Conservation (phyloP, 2,113 vertebrate genomes). For the Actenoides lindsayi region DNA sequence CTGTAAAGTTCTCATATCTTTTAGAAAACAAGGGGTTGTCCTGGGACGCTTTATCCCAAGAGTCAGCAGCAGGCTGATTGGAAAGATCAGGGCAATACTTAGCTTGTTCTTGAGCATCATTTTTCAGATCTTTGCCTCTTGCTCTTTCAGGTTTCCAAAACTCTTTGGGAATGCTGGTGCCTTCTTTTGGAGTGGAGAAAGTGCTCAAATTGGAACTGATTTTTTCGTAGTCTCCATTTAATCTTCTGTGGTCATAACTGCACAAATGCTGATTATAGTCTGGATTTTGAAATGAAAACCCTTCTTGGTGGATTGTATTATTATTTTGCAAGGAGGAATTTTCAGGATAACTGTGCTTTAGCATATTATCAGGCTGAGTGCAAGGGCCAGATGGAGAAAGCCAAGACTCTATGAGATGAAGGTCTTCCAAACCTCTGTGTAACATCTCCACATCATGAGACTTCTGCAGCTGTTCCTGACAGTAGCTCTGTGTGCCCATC, state of each 20-base stretch:
- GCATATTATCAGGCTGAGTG: background rate
- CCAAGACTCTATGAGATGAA: conserved; percentile 60
- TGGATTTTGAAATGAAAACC: background rate
- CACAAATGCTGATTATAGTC: background rate
- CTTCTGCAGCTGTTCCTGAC: conserved; percentile 3
- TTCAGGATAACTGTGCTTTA: background rate
- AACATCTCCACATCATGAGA: conserved; percentile 26
- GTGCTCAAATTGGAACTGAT: background rate
- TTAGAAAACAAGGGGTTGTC: conserved; percentile 35
- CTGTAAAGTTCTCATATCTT: conserved; percentile 29
- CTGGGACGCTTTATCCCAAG: conserved; percentile 44
- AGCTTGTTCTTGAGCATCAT: background rate
- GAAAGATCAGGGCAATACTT: background rate
- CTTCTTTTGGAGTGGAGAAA: conserved; percentile 6
- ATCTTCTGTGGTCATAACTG: background rate
- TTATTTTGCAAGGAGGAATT: background rate
- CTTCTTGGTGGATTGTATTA: background rate
- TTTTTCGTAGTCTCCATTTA: background rate
- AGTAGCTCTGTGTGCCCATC: background rate
- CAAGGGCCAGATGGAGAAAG: background rate
- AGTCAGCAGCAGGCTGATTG: background rate
- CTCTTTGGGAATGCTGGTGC: background rate
- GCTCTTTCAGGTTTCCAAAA: conserved; percentile 5
- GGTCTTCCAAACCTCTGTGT: conserved; percentile 54
- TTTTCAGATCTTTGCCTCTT: conserved; percentile 19